Conservation (phyloP, 1,140 invertebrate species). For the Dreissena polymorpha region DNA sequence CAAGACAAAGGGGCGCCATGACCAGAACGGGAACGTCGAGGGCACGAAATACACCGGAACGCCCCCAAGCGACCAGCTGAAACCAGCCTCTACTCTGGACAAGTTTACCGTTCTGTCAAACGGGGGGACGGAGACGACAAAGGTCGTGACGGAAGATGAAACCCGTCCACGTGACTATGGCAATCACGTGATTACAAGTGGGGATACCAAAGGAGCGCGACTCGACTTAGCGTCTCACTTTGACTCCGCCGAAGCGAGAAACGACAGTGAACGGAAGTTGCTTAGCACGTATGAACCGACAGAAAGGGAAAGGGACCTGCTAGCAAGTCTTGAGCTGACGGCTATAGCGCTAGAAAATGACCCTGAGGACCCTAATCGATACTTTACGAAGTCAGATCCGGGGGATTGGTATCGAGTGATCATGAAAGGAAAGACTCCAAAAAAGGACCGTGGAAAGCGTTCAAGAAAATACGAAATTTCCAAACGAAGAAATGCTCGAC, state of each 20-base stretch:
- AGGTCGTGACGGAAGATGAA: conserved; percentile 10
- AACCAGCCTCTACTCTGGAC: neutral
- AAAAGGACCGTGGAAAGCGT: neutral
- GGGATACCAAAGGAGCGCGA: neutral
- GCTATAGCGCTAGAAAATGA: conserved; percentile 38
- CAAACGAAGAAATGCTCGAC: conserved; percentile 17
- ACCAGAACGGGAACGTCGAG: no score
- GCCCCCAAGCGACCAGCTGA: no score
- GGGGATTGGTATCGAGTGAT: conserved; percentile 44
- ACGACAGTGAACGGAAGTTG: neutral
- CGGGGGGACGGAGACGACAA: neutral
- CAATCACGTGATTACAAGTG: neutral
- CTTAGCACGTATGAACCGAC: conserved; percentile 32
- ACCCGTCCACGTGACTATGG: neutral
- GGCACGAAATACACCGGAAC: no score
- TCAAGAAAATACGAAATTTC: neutral
- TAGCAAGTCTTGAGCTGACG: conserved; percentile 34
- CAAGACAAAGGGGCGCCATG: no score
- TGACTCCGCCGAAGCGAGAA: no score
- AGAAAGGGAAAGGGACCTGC: conserved; percentile 33
- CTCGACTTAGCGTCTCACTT: neutral
- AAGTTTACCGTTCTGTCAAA: neutral
- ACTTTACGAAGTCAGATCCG: conserved; percentile 41
- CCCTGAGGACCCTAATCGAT: conserved; percentile 38
- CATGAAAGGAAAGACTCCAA: conserved; percentile 42